These are phyloP conservation scores for Agrochola lychnidis DNA, from an alignment of 2,888 invertebrate genomes.

Conservation along the genomic window DNA sequence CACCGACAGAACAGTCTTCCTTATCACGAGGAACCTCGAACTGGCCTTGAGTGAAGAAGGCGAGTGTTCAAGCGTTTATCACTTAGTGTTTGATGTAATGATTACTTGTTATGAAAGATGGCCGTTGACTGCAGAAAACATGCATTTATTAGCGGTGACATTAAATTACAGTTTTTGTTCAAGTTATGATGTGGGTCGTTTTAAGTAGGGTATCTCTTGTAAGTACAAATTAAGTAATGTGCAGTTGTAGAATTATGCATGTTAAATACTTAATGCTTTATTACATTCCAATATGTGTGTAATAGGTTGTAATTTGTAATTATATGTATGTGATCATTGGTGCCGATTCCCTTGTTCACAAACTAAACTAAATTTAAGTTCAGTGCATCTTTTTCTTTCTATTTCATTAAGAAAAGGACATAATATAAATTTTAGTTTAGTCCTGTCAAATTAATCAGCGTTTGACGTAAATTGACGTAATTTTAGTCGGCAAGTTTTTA, in stretches of 20 bases:
- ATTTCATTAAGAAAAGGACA: too few relatives aligned
- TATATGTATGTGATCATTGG: too few relatives aligned
- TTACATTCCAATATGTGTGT: neutral
- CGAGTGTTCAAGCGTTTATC: slow-evolving; percentile 74
- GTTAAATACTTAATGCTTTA: neutral
- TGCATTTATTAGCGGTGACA: slow-evolving; percentile 35
- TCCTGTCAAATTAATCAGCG: too few relatives aligned
- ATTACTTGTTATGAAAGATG: slow-evolving; percentile 71
- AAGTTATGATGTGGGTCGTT: neutral
- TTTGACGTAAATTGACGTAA: too few relatives aligned
- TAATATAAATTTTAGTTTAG: too few relatives aligned
- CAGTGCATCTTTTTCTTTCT: too few relatives aligned
- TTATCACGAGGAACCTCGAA: slow-evolving; percentile 56
- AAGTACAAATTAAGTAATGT: neutral
- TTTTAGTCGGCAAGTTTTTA: too few relatives aligned
- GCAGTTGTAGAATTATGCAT: neutral
- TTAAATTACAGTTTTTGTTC: slow-evolving; percentile 52
- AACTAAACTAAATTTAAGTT: too few relatives aligned
- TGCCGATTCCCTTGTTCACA: too few relatives aligned
- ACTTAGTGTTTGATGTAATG: slow-evolving; percentile 72
- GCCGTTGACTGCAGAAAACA: slow-evolving; percentile 43
- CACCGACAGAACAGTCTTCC: slow-evolving; percentile 9
- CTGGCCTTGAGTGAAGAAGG: slow-evolving; percentile 68
- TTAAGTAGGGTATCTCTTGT: slow-evolving; percentile 13
- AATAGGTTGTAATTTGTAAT: neutral